Base-by-base conservation (phyloP, 2,888 invertebrate species). In the Drosophila infuscata region DNA sequence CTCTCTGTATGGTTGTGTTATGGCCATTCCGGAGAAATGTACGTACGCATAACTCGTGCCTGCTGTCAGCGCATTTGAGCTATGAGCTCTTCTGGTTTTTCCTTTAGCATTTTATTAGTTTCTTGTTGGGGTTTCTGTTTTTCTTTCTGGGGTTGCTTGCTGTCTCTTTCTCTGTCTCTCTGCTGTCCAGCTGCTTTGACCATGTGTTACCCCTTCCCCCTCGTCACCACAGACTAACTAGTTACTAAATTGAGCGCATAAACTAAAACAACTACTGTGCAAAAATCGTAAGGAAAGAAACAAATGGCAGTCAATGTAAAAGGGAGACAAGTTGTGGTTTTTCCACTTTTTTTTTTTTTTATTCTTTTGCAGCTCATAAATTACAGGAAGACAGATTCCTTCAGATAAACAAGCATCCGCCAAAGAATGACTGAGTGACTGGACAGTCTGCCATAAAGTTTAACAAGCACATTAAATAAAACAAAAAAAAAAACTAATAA, bases 31-130 rank as follows among this genome's bases (percentile, higher is more conserved):
- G 46, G 33, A 74, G 63, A 74, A 69, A 74, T 73, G 74, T 74
- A 74, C 68, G 81, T 79, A 83, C 88, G 87, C 87, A 88, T 86
- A 87, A 87, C 87, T 87, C 87, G 87, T 87, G 87, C 87, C 87
- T 86, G 88, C 84, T 88, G 87, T 87, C 88, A 86, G 87, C 86
- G 88, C 72, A 78, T 88, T 87, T 87, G 86, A 86, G 88, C 86
- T 86, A 88, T 82, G 88, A 88, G 86, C 80, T 88, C 82, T 86
- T 82, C 85, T 81, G 86, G 88, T 81, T 80, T 88, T 73, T 82
- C 74, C 79, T 69, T 70, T 79, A 84, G 79, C 87, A 78, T 87
- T 86, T 87, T 88, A 87, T 88, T 87, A 88, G 87, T 87, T 87
- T 87, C 82, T 86, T 81, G 74, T 83, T 74, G 68, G 72, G 65